Evolutionary conservation across 2,797 vertebrate species (phyloP), one percentile per base, ranked within the genome.

Genomic region (Gorsachius magnificus): DNA sequence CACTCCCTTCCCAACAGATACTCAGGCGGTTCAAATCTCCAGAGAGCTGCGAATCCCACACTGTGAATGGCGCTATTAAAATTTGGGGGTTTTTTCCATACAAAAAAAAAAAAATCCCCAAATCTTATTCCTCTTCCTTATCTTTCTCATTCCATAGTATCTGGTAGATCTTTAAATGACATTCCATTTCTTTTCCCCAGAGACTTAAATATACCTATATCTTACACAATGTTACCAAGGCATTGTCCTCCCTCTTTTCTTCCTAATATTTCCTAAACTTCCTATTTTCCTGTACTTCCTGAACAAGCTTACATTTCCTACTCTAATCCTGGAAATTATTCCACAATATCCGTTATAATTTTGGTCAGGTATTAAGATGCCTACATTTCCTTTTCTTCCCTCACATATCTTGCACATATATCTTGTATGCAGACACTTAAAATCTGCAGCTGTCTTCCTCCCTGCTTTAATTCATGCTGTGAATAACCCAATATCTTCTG

Each of bases 81-180:
- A 66, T 45, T 14, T 35, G 1, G 28, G 18, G 16, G 1, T 1
- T 3, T 17, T 24, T 74, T 50, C 12, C 11, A 15, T 54, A 11
- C 0, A 13, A 63, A n/a, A 46, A 22, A n/a, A 46, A 22, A 53
- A 10, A 17, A 22, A 36, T 4, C 9, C 33, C 24, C 1, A 54
- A 46, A 20, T 3, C 16, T 60, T 65, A 6, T 51, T 91, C 18
- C 43, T 57, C 10, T 63, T 69, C 5, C 22, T 78, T 76, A 26
- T 2, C 11, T 71, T 70, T 79, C 38, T 33, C 74, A 8, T 56
- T 84, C 26, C 41, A 7, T 11, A 41, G 28, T 46, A 35, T 48
- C 31, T 57, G 21, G 33, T 1, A 71, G 26, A 53, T 35, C 11
- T 68, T 60, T 68, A 53, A 6, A 38, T 8, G 16, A 0, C 17